Conservation (phyloP, 2,113 vertebrate genomes). For the Trochalopteron elliotii region DNA sequence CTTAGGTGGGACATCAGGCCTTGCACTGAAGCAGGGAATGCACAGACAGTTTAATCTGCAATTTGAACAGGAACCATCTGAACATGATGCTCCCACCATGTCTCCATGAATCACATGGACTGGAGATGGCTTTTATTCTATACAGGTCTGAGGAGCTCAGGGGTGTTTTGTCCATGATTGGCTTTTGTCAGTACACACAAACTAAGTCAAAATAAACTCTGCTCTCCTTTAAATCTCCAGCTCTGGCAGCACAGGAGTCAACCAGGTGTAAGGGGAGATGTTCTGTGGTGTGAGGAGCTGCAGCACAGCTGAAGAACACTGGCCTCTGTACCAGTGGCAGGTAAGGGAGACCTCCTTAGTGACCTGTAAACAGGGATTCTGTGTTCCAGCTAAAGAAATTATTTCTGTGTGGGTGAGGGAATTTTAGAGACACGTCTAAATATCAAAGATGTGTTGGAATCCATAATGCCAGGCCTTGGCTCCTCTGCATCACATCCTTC, state of each 20-base stretch:
- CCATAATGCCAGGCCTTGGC: not conserved
- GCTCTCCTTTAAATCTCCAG: not conserved
- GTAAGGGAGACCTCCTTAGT: not conserved
- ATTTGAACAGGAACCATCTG: not conserved
- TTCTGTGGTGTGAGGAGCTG: not conserved
- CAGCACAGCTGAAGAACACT: not conserved
- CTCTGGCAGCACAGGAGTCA: not conserved
- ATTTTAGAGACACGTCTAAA: not conserved
- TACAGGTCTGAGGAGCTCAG: not conserved
- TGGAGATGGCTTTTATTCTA: not conserved
- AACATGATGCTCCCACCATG: not conserved
- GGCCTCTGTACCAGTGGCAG: not conserved
- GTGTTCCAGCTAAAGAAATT: not conserved
- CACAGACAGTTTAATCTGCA: not conserved
- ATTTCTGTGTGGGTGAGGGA: not conserved
- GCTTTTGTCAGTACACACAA: not conserved
- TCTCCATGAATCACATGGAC: rapidly evolving
- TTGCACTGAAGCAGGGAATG: not conserved
- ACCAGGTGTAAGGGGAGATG: not conserved
- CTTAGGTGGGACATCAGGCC: not conserved
- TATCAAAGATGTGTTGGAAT: not conserved
- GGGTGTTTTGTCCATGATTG: not conserved
- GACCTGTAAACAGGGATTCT: not conserved
- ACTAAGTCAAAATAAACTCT: not conserved
- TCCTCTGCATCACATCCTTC: not conserved